phyloP scores from a whole-genome alignment of 2,113 vertebrate species.

The Calidris pygmaea region DNA sequence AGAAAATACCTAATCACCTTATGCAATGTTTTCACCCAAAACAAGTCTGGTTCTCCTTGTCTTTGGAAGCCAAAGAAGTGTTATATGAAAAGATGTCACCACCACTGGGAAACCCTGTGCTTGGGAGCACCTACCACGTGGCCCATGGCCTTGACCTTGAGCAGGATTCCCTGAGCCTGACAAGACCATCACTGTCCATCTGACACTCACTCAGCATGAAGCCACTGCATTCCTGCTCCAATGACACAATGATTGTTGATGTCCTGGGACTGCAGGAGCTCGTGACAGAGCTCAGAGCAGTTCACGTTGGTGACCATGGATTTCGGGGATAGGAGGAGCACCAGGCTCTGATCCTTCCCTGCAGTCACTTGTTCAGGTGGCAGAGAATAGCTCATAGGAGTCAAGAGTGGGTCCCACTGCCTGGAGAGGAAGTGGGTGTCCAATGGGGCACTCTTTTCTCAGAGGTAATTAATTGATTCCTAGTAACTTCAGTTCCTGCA shows the following conservation, averaged over 20 bases:
- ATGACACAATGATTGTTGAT: fast-evolving
- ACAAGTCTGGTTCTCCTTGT: not conserved
- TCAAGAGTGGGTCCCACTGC: not conserved
- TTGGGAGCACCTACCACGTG: not conserved
- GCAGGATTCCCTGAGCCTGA: not conserved
- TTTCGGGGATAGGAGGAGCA: not conserved
- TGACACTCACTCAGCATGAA: not conserved
- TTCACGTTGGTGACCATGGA: not conserved
- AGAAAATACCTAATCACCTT: not conserved
- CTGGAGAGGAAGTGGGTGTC: not conserved
- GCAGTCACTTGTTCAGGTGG: fast-evolving
- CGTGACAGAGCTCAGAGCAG: not conserved
- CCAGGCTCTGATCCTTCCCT: fast-evolving
- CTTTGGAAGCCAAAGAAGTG: not conserved
- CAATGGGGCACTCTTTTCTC: not conserved
- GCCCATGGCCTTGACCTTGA: not conserved
- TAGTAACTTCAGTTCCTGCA: not conserved
- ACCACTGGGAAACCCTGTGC: not conserved
- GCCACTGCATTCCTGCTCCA: not conserved
- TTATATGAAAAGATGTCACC: not conserved
- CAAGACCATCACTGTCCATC: not conserved
- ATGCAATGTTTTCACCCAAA: not conserved
- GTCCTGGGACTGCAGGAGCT: not conserved
- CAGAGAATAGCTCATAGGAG: fast-evolving
- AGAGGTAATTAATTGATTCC: not conserved